These are phyloP conservation scores for Hippopotamyrus pictus DNA, from an alignment of 2,797 vertebrate genomes.

Conservation along the genomic window DNA sequence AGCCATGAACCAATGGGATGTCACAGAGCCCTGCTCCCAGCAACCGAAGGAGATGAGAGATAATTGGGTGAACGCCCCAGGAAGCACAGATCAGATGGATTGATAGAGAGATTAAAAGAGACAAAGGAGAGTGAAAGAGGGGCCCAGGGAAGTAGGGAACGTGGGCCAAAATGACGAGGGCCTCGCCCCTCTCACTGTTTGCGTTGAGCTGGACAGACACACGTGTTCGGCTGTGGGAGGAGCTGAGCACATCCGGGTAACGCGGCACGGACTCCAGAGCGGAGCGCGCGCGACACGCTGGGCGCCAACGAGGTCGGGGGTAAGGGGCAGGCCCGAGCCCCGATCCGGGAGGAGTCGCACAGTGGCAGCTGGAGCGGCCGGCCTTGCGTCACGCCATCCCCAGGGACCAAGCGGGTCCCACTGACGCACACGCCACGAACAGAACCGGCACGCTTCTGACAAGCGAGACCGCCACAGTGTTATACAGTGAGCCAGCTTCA, in stretches of 20 bases:
- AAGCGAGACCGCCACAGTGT: not conserved
- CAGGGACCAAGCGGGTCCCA: not conserved
- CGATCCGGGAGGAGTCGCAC: not conserved
- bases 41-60: not conserved
- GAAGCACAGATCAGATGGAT: slow-evolving; percentile 7
- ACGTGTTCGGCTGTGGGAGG: not conserved
- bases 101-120: not conserved
- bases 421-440: too few relatives aligned
- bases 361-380: not conserved
- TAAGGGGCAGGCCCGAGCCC: not conserved
- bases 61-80: not conserved
- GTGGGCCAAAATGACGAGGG: not conserved
- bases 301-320: not conserved
- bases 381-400: not conserved
- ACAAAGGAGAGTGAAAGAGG: not conserved
- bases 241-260: not conserved
- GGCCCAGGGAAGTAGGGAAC: not conserved
- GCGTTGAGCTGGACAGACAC: not conserved
- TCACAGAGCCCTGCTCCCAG: not conserved
- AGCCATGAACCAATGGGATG: not conserved
- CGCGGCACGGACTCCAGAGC: not conserved
- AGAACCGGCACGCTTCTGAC: not conserved
- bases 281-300: not conserved
- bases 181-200: not conserved
- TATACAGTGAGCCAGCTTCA: not conserved